Percentiles rank a stretch among this genome's conserved stretches.
phyloP scores from a whole-genome alignment of 2,113 vertebrate species.

The Phainopepla nitens region DNA sequence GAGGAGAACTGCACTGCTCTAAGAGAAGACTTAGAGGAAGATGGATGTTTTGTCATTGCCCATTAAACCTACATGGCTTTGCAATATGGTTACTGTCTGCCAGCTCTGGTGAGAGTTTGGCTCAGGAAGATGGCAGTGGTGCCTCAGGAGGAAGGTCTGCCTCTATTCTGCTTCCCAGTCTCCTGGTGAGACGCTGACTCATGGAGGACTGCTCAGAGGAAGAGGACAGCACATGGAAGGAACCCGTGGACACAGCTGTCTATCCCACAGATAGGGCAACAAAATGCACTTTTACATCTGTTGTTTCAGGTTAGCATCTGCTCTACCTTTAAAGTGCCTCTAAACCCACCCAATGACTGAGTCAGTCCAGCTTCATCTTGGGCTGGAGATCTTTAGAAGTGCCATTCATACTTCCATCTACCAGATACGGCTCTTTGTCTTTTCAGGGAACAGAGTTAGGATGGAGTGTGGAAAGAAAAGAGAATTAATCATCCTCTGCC shows the following conservation, averaged over 20 bases:
- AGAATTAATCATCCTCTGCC: neutral
- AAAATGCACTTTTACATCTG: neutral
- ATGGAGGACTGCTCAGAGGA: neutral
- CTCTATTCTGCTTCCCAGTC: neutral
- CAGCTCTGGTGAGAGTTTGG: neutral
- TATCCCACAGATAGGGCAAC: neutral
- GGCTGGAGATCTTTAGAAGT: neutral
- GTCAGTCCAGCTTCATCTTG: neutral
- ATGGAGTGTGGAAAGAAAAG: neutral
- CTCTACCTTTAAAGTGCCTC: neutral
- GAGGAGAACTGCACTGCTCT: neutral
- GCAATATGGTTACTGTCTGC: neutral
- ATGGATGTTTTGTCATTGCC: rapidly evolving
- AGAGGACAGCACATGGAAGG: neutral
- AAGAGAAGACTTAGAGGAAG: neutral
- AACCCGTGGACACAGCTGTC: neutral
- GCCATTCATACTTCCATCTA: neutral
- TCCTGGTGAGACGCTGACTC: neutral
- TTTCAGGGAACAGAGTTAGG: neutral
- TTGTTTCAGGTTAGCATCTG: neutral
- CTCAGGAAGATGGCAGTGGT: neutral
- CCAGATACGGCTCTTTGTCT: neutral
- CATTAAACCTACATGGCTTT: neutral
- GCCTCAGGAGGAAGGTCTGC: neutral
- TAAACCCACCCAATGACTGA: neutral